Conservation (phyloP, 2,113 vertebrate species). For the Girardinichthys multiradiatus region DNA sequence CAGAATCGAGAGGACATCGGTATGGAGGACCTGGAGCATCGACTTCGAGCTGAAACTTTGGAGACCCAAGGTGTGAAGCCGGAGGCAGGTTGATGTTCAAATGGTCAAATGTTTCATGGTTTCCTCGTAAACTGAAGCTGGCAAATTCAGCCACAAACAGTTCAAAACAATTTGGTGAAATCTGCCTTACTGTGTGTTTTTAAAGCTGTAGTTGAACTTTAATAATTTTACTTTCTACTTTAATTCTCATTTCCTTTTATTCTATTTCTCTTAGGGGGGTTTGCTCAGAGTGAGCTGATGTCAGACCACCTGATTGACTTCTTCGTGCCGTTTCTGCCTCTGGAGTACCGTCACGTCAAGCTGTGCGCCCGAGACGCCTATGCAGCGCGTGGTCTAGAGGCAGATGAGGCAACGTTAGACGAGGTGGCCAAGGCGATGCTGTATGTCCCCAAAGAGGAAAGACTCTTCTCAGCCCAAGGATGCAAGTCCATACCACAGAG, state of each 20-base stretch:
- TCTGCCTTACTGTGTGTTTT: background rate
- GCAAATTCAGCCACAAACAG: no score
- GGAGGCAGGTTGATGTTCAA: background rate
- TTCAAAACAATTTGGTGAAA: no score
- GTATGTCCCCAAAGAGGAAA: slow-evolving; percentile 90
- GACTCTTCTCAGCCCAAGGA: slow-evolving; percentile 93
- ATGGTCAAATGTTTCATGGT: no score
- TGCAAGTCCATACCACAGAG: slow-evolving; percentile 94
- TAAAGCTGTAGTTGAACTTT: background rate
- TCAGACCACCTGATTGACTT: slow-evolving; percentile 88
- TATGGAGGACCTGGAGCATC: slow-evolving; percentile 86
- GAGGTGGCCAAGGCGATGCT: slow-evolving; percentile 89
- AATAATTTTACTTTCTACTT: background rate
- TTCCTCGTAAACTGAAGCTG: no score
- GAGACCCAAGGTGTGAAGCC: slow-evolving; percentile 80
- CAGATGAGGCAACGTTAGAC: slow-evolving; percentile 83
- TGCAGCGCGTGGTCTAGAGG: slow-evolving; percentile 80
- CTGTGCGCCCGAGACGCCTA: slow-evolving; percentile 88
- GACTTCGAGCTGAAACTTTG: slow-evolving; percentile 82
- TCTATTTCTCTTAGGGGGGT: slow-evolving; percentile 67
- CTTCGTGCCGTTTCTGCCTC: slow-evolving; percentile 91
- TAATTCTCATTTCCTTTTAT: background rate
- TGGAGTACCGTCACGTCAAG: slow-evolving; percentile 90
- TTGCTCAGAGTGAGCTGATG: slow-evolving; percentile 85
- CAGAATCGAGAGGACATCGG: slow-evolving; percentile 89